These are phyloP conservation scores for Lordiphosa mommai DNA, from an alignment of 1,140 invertebrate genomes.

Conservation along the genomic window DNA sequence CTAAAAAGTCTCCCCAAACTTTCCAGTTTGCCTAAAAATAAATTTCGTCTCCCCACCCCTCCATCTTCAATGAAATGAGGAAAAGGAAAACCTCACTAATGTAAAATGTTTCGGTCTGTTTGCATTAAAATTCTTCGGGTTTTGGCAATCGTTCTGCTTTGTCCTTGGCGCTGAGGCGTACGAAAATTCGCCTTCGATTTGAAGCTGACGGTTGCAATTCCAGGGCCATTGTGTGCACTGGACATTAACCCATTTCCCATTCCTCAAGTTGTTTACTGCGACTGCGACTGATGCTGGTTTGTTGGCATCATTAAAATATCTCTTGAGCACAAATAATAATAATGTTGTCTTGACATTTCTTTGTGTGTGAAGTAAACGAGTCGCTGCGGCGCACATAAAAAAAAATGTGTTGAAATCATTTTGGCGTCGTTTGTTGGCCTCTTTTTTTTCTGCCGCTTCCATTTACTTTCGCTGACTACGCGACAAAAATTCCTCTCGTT, in stretches of 20 bases:
- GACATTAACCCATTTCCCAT: slow-evolving; percentile 61
- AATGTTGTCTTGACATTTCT: slow-evolving; percentile 42
- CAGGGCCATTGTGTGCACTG: slow-evolving; percentile 43
- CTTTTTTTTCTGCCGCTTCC: slow-evolving; percentile 4
- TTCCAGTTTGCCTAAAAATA: slow-evolving; percentile 26
- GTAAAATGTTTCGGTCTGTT: slow-evolving; percentile 74
- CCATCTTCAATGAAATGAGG: neutral
- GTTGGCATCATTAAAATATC: slow-evolving; percentile 26
- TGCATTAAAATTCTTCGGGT: slow-evolving; percentile 40
- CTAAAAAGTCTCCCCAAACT: slow-evolving; percentile 1
- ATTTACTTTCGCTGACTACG: slow-evolving; percentile 23
- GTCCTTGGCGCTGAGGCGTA: slow-evolving; percentile 42
- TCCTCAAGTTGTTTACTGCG: neutral
- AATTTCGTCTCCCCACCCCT: neutral
- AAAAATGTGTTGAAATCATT: slow-evolving; percentile 44
- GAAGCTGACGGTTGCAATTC: neutral
- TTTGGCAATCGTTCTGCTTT: slow-evolving; percentile 52
- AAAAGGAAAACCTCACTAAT: slow-evolving; percentile 34
- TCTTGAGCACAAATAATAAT: slow-evolving; percentile 33
- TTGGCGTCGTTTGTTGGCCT: slow-evolving; percentile 30
- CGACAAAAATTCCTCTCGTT: slow-evolving; percentile 27
- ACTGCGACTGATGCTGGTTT: no score
- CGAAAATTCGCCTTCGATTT: slow-evolving; percentile 55
- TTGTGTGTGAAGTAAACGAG: slow-evolving; percentile 28
- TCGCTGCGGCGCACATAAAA: slow-evolving; percentile 6